These are phyloP conservation scores for Hedychridium roseum DNA, from an alignment of 2,888 invertebrate species.

Conservation along the genomic window DNA sequence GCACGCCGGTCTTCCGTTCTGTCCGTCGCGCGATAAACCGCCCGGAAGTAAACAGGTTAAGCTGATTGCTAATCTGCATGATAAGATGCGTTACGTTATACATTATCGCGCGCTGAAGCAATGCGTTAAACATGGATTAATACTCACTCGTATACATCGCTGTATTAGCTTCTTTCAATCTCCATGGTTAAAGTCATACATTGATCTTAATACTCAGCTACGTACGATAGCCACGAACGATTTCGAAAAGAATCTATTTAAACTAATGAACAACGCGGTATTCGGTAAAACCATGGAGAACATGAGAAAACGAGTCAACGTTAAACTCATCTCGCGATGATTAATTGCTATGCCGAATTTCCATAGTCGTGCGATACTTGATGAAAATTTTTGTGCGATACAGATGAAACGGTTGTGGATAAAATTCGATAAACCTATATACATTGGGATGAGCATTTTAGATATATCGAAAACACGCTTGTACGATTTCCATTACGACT, in stretches of 20 bases:
- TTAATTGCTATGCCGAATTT: too few relatives aligned
- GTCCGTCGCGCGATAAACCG: conserved; percentile 33
- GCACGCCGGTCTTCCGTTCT: conserved; percentile 51
- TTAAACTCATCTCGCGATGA: too few relatives aligned
- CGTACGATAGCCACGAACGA: conserved; percentile 43
- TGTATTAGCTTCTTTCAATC: conserved; percentile 41
- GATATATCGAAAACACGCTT: conserved; percentile 44
- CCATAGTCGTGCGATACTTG: too few relatives aligned
- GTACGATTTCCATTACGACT: conserved; percentile 49
- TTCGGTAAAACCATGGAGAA: conserved; percentile 8
- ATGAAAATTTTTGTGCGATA: not conserved
- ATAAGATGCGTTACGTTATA: conserved; percentile 45
- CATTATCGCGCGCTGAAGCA: conserved; percentile 51
- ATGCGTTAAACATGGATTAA: conserved; percentile 36
- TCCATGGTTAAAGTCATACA: conserved; percentile 1
- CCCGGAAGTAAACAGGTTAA: conserved; percentile 27
- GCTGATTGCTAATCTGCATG: conserved; percentile 36
- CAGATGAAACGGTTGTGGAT: not conserved
- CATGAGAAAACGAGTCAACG: not conserved
- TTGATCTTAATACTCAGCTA: conserved; percentile 47
- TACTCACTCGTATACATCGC: conserved; percentile 37
- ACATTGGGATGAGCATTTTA: conserved; percentile 47
- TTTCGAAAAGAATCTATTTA: conserved; percentile 56
- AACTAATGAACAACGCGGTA: conserved; percentile 23
- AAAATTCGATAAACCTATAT: conserved; percentile 31